These are phyloP conservation scores for Ophion ellenae DNA, from an alignment of 2,888 invertebrate species.

Conservation along the genomic window DNA sequence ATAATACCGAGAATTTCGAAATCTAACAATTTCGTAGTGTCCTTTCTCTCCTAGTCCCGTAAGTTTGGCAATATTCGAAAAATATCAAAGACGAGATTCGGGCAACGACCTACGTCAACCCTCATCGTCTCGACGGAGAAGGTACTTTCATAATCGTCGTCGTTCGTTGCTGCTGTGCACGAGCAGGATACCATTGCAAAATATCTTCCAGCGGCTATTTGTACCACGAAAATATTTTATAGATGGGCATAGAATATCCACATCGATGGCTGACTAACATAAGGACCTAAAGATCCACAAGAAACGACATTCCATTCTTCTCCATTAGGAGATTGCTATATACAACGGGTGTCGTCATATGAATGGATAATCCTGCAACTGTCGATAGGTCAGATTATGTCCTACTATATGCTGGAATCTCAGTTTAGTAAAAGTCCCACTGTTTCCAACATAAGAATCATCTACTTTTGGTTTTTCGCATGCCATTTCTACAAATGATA, in stretches of 20 bases:
- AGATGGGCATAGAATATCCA: background rate
- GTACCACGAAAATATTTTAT: slow-evolving; percentile 15
- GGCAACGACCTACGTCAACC: slow-evolving; percentile 70
- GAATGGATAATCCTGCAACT: too few species aligned
- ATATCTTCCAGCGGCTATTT: slow-evolving; percentile 36
- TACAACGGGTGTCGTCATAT: background rate
- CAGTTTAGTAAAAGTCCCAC: too few species aligned
- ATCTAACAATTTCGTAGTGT: background rate
- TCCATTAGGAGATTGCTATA: background rate
- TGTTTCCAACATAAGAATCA: too few species aligned
- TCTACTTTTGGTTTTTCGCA: too few species aligned
- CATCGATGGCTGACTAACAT: background rate
- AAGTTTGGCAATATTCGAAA: slow-evolving; percentile 43
- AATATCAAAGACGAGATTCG: slow-evolving; percentile 52
- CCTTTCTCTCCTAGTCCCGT: background rate
- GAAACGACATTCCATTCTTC: background rate
- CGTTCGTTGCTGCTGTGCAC: slow-evolving; percentile 63
- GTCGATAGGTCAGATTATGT: too few species aligned
- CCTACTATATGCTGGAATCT: too few species aligned
- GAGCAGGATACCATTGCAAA: slow-evolving; percentile 69
- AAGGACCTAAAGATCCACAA: slow-evolving; percentile 4
- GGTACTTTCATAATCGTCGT: slow-evolving; percentile 49
- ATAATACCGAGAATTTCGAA: background rate
- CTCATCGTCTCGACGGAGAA: slow-evolving; percentile 41
- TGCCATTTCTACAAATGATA: too few species aligned